Base-by-base conservation (phyloP, 2,797 vertebrate species). In the Platyrinchus mystaceus region DNA sequence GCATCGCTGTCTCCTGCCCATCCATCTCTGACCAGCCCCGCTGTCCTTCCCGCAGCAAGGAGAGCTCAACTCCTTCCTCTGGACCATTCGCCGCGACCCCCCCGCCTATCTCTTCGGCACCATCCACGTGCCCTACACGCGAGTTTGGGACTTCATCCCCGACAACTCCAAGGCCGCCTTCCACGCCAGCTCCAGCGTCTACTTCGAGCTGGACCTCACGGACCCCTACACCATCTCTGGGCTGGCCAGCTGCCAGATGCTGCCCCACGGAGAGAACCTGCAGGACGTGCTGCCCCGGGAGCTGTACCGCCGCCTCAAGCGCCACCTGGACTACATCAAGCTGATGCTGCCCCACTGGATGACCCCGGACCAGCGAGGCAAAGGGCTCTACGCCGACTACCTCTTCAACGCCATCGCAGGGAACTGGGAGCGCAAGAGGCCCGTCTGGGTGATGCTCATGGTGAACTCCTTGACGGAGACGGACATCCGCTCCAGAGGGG, bases 381-480 rank as follows among this genome's bases (percentile, higher is more conserved):
- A 98, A 81, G 98, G 98, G 64, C 97, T 99, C 8, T 99, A 99
- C 0, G 98, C 98, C 0, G 98, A 99, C 97, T 99, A 99, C 97
- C 98, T 99, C 59, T 99, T 99, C 96, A 99, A 98, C 0, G 98
- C 98, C 95, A 98, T 99, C 2, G 98, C 98, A 0, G 98, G 98
- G 64, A 98, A 99, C 96, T 99, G 98, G 98, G 98, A 99, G 90
- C 98, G 98, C 91, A 99, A 99, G 96, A 97, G 98, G 82, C 98
- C 98, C 0, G 98, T 99, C 22, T 99, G 98, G 98, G 98, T 99
- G 95, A 99, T 99, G 98, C 97, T 99, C 32, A 99, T 99, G 98
- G 98, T 99, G 93, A 99, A 99, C 97, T 99, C 98, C 1, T 97
- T 99, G 93, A 99, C 98, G 0, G 98, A 99, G 97, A 98, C 98